Base-by-base conservation (phyloP, 2,797 vertebrate species). In the Rhynchotus rufescens region DNA sequence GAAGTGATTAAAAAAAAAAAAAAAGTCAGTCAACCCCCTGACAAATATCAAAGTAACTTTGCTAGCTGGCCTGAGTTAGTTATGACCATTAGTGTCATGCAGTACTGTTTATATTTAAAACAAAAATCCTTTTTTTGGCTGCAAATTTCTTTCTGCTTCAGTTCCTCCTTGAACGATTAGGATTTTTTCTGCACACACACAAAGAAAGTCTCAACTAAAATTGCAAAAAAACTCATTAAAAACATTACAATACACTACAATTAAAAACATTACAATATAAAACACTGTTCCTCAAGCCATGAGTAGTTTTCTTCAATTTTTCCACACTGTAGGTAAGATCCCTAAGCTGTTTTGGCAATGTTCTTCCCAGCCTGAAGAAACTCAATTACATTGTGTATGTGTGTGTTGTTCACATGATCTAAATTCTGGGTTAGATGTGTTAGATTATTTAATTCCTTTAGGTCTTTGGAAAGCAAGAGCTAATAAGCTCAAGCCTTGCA, bases 121-220 rank as follows among this genome's bases (percentile, higher is more conserved):
- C 57, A 45, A 26, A 59, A 36, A 28, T 19, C 10, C 21, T 25
- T 52, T 49, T 64, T 44, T 32, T 89, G 38, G 34, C 32, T 62
- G 65, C 45, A 86, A 73, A 26, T 76, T 8, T 30, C 36, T 38
- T 91, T 79, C 32, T 52, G 17, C 36, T 85, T 84, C 52, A 64
- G 40, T 49, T 83, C 68, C 45, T 45, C 19, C 45, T 73, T 21
- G 23, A 15, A 66, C 10, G 75, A 80, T 26, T 17, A 11, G 54
- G 6, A 4, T 5, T 69, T 47, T 54, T 1, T 1, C 40, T 1
- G 1, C 34, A 1, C 67, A 32, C 22, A 47, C 25, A 36, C 26
- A 49, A 45, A 62, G 52, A 73, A 61, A 21, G 6, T 83, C 30
- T 78, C 68, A 65, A 32, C 14, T 64, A 71, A 71, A 51, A 62